Evolutionary conservation across 2,888 invertebrate species (phyloP).

Genomic region (Tetragonula carbonaria): DNA sequence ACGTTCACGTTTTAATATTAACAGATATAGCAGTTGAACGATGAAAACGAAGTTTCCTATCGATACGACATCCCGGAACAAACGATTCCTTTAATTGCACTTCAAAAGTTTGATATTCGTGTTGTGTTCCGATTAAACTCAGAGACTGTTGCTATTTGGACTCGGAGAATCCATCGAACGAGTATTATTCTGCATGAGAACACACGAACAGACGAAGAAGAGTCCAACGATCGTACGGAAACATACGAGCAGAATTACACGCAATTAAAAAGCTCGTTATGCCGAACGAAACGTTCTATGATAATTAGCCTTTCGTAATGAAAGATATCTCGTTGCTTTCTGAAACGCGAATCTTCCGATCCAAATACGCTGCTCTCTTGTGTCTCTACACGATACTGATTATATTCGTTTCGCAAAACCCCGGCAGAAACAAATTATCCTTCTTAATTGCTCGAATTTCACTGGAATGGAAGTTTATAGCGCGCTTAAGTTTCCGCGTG

Average conservation of each 20-base stretch:
- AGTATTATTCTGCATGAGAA: background rate
- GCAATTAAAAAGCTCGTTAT: slow-evolving; percentile 26
- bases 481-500: background rate
- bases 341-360: background rate
- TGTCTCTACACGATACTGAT: too few species aligned
- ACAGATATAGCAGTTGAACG: background rate
- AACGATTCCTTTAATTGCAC: slow-evolving; percentile 9
- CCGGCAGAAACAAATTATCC: background rate
- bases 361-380: background rate
- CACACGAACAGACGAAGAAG: background rate
- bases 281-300: background rate
- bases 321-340: background rate
- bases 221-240: background rate
- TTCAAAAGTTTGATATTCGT: background rate
- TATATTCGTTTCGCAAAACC: background rate
- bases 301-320: slow-evolving; percentile 7
- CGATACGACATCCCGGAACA: background rate
- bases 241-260: background rate
- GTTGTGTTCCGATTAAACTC: slow-evolving; percentile 1
- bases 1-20: background rate
- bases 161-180: background rate
- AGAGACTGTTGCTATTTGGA: background rate
- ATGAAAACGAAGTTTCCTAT: slow-evolving; percentile 18
- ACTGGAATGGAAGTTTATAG: background rate
- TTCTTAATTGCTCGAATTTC: background rate